phyloP scores from a whole-genome alignment of 2,113 vertebrate species.

The Phyllopteryx taeniolatus region DNA sequence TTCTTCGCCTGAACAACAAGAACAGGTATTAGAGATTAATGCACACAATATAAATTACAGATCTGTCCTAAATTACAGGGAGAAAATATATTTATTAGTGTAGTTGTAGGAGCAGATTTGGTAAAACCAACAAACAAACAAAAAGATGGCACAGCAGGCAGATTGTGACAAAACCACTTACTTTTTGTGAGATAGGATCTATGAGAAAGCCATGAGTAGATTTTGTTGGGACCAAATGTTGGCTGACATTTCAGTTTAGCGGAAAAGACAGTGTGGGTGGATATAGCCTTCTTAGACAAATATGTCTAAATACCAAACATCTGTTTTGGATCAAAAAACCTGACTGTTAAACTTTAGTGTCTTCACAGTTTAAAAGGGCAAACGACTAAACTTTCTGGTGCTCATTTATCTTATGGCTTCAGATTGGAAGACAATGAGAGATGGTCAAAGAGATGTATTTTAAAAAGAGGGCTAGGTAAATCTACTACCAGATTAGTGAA shows the following conservation, averaged over 20 bases:
- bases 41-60: background rate
- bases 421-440: constrained; percentile 5
- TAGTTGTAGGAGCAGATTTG: background rate
- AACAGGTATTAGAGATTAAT: background rate
- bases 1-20: constrained; percentile 69
- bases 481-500: constrained; percentile 26
- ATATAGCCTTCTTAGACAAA: constrained; percentile 13
- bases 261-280: constrained; percentile 14
- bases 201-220: constrained; percentile 6
- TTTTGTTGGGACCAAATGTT: constrained; percentile 11
- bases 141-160: constrained; percentile 10
- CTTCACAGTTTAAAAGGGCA: constrained; percentile 25
- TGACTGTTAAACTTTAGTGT: constrained; percentile 22
- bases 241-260: constrained; percentile 36
- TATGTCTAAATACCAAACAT: constrained; percentile 31
- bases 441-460: constrained; percentile 41
- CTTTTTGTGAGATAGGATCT: background rate
- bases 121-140: background rate
- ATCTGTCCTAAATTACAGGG: background rate
- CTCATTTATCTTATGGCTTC: constrained; percentile 4
- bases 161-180: constrained; percentile 9
- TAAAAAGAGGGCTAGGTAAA: constrained; percentile 11
- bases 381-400: constrained; percentile 21
- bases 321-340: constrained; percentile 38
- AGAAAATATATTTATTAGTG: background rate